Evolutionary conservation across 2,113 vertebrate species (phyloP), one percentile per base, ranked within the genome.

Genomic region (Lonchura striata): DNA sequence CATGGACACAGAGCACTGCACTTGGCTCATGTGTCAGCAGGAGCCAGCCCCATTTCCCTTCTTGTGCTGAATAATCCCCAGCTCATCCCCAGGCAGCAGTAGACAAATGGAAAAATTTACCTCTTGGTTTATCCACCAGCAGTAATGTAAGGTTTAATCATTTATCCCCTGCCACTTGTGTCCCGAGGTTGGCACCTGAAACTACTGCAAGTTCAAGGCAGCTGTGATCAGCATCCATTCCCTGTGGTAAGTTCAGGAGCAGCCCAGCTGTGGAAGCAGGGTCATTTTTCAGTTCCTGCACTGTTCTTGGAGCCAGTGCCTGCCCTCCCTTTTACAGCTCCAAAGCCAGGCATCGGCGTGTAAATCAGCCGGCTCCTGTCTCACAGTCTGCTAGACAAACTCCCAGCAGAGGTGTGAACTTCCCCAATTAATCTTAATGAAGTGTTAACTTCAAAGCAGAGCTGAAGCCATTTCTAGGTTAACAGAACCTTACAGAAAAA

Each of bases 361-460:
- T 88, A 93, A 93, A 86, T 94, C 94, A 93, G 82, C 64, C 64
- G 8, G 47, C 82, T 97, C 86, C 91, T 86, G 87, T 81, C 94
- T 93, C 68, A 47, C 86, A 79, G 86, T 52, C 92, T 90, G 88
- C 78, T 72, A 90, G 91, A 97, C 91, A 80, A 95, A 82, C 89
- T 94, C 91, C 91, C 87, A 88, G 91, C 90, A 95, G 94, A 97
- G 87, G 96, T 95, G 96, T 78, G 93, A 97, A 96, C 96, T 95
- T 96, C 92, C 94, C 92, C 92, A 95, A 95, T 96, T 96, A 96
- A 96, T 94, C 96, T 96, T 96, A 95, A 97, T 91, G 95, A 97
- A 96, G 93, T 97, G 96, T 95, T 95, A 97, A 97, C 95, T 96
- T 97, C 95, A 97, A 97, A 95, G 95, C 87, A 41, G 84, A 66